Evolutionary conservation across 2,113 vertebrate genomes (phyloP).

Genomic region (Tympanuchus pallidicinctus): DNA sequence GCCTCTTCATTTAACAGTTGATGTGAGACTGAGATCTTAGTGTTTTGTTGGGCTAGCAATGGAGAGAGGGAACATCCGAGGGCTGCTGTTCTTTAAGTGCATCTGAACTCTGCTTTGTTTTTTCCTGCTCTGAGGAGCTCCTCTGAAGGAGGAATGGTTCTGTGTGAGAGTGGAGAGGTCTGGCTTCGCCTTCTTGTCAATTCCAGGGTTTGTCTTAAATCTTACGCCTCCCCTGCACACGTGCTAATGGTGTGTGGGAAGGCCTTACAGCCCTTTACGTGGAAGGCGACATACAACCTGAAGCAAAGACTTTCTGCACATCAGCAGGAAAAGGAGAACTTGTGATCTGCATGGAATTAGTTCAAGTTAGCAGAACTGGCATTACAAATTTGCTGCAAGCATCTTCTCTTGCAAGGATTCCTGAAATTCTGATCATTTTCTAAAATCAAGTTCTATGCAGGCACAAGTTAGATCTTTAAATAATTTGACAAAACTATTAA

Average conservation of each 20-base stretch:
- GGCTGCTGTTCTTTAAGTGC: not conserved
- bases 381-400: not conserved
- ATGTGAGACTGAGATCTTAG: not conserved
- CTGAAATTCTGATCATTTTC: not conserved
- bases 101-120: not conserved
- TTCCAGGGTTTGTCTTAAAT: not conserved
- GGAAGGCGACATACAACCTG: not conserved
- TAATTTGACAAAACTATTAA: not conserved
- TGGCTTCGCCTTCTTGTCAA: not conserved
- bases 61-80: not conserved
- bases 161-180: not conserved
- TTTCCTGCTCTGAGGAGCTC: not conserved
- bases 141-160: not conserved
- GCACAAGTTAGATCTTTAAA: not conserved
- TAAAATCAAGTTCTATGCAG: not conserved
- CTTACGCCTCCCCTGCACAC: not conserved
- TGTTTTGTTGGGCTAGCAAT: not conserved
- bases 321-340: constrained; percentile 34
- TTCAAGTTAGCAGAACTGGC: not conserved
- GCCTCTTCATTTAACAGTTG: not conserved
- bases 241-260: not conserved
- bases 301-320: not conserved
- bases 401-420: not conserved
- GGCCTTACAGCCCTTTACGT: not conserved
- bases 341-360: constrained; percentile 11